These are phyloP conservation scores for Sylvicola cinctus DNA, from an alignment of 2,888 invertebrate genomes.

Conservation along the genomic window DNA sequence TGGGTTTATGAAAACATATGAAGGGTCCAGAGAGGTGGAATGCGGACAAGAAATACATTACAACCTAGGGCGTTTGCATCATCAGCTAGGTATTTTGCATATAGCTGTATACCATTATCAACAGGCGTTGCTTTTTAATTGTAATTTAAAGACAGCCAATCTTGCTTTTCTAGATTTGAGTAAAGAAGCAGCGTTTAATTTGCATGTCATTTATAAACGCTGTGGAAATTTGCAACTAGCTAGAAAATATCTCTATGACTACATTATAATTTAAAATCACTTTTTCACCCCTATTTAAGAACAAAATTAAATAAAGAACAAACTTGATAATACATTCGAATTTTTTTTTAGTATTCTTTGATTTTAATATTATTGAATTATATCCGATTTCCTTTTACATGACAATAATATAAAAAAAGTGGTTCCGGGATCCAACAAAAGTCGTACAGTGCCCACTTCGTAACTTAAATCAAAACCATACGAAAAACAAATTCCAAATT, in stretches of 20 bases:
- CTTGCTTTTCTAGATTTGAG: neutral
- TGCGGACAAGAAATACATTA: neutral
- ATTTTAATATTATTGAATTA: no score
- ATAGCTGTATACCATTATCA: neutral
- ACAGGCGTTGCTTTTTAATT: neutral
- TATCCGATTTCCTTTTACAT: no score
- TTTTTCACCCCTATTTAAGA: no score
- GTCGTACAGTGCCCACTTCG: no score
- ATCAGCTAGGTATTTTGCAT: neutral
- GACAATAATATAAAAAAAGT: no score
- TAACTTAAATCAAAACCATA: no score
- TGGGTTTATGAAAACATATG: neutral
- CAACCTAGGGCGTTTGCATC: neutral
- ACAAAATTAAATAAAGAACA: no score
- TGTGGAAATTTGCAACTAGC: neutral
- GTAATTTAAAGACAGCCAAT: neutral
- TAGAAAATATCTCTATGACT: neutral
- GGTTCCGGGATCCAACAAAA: no score
- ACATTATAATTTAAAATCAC: no score
- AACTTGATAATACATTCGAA: no score
- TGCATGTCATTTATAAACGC: neutral
- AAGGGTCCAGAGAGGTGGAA: neutral
- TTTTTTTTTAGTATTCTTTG: no score
- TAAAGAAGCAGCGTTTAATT: neutral
- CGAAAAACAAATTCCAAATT: no score